Conservation (phyloP, 1,140 invertebrate genomes). For the Lasaia peninsularis region DNA sequence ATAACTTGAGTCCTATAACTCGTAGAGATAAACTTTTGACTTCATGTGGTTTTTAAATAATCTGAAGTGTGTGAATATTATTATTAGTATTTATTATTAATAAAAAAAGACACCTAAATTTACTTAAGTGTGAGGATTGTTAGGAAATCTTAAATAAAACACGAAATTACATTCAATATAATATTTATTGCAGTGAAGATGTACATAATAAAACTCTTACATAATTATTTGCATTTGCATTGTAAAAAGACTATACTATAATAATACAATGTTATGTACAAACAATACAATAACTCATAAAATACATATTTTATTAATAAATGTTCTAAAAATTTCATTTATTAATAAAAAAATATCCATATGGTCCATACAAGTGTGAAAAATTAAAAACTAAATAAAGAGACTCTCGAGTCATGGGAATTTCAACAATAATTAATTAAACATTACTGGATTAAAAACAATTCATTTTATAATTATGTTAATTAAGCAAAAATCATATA, state of each 20-base stretch:
- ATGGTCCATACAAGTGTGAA: not conserved
- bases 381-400: slow-evolving; percentile 7
- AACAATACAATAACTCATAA: not conserved
- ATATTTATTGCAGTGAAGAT: slow-evolving; percentile 14
- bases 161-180: not conserved
- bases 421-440: not conserved
- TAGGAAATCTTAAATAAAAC: too few relatives aligned
- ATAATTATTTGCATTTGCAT: slow-evolving; percentile 7
- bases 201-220: slow-evolving; percentile 15
- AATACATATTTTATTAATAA: not conserved
- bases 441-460: not conserved
- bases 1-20: too few relatives aligned
- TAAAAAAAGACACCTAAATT: too few relatives aligned
- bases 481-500: not conserved
- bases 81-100: too few relatives aligned
- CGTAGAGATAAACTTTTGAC: too few relatives aligned
- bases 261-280: slow-evolving; percentile 2
- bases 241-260: not conserved
- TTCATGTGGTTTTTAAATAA: too few relatives aligned
- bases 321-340: not conserved
- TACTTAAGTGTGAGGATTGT: too few relatives aligned
- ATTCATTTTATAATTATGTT: not conserved
- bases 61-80: too few relatives aligned
- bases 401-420: slow-evolving; percentile 1
- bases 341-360: not conserved